Base-by-base conservation (phyloP, 1,140 invertebrate species). In the Papilio glaucus region DNA sequence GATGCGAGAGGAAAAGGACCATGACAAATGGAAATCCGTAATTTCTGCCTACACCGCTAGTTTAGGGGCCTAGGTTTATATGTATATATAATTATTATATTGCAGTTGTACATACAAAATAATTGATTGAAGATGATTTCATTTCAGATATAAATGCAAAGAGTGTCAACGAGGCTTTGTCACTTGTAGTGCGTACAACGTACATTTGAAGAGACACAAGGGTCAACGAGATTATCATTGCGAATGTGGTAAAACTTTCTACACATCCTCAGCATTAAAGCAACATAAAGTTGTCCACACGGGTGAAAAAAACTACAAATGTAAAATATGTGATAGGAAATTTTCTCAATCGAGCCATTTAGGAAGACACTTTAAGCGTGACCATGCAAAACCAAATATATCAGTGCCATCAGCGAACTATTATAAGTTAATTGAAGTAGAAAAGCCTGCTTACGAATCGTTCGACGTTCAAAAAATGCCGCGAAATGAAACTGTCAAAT, bases 181-280 rank as follows among this genome's bases (percentile, higher is more conserved):
- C 0, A 93, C 90, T 0, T 87, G 86, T 72, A 91, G 89, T 57
- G 85, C 90, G 0, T 92, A 83, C 75, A 91, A 89, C 60, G 87
- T 92, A 6, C 90, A 92, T 72, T 15, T 91, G 4, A 92, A 92
- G 73, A 77, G 90, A 1, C 90, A 92, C 73, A 87, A 88, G 71
- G 89, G 89, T 0, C 89, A 91, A 45, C 72, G 84, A 1, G 90
- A 91, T 77, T 88, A 93, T 72, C 80, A 76, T 45, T 93, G 90
- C 69, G 90, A 93, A 29, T 93, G 90, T 65, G 90, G 90, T 13
- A 93, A 93, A 63, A 87, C 85, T 0, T 93, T 93, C 76, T 93
- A 90, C 78, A 93, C 91, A 0, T 89, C 89, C 0, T 93, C 89
- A 0, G 87, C 87, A 0, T 67, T 93, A 0, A 93, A 93, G 76